Base-by-base conservation (phyloP, 2,888 invertebrate species). In the Polia nebulosa region DNA sequence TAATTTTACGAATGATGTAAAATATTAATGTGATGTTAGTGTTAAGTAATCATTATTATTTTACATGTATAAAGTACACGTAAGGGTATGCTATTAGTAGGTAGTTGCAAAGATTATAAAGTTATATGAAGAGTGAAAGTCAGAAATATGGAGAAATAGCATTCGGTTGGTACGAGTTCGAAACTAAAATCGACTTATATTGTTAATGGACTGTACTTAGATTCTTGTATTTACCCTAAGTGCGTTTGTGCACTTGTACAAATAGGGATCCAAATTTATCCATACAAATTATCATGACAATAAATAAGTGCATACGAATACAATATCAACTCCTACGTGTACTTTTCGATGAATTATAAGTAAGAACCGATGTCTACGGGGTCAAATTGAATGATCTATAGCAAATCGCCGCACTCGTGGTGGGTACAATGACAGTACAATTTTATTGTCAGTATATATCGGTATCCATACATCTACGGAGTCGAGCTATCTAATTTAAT, bases 1-100 rank as follows among this genome's bases (percentile, higher is more conserved):
- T 20, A 20, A 20, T 17, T 47, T 53, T 9, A 13, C 17, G 15
- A 2, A 27, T 15, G 15, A 25, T 36, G 25, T 62, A 44, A 56
- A 72, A 29, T 52, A 44, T 11, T 25, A 22, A 20, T 63, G 29
- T 1, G 13, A 29, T 34, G 0, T 29, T 13, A 11, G 11, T 20
- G 9, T 29, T 7, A 34, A 0, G 0, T 17, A 34, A 56, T 52
- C 2, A 25, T n/a, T 15, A 39, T 20, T 34, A 53, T 36, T 53
- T 49, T 41, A 62, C 27, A 45, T 41, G 3, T n/a, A 32, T 36
- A 34, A 69, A 78, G 62, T 78, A 78, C 74, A 73, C 69, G 68
- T 65, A 73, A 52, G 22, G 73, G 77, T 73, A 62, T 0, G 2
- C 17, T 45, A 36, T 72, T 39, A 36, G 6, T n/a, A 2, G 49